phyloP scores from a whole-genome alignment of 2,797 vertebrate species.

The Erithacus rubecula region DNA sequence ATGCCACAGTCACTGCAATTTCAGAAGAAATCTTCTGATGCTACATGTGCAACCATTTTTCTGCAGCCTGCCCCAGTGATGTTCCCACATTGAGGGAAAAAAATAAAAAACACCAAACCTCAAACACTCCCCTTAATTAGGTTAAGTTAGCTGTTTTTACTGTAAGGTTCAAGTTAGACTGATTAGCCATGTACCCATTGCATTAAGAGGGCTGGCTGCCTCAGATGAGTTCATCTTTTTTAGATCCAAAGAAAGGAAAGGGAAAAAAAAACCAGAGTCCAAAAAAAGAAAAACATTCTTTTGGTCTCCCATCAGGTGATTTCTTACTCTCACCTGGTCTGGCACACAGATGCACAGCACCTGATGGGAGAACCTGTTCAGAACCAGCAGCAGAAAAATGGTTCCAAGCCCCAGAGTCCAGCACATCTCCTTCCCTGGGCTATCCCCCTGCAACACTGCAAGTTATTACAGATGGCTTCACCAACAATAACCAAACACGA shows the following conservation, averaged over 20 bases:
- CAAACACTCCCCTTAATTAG: background rate
- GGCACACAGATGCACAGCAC: background rate
- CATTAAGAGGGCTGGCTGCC: background rate
- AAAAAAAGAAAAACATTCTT: background rate
- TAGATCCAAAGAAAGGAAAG: background rate
- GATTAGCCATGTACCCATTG: background rate
- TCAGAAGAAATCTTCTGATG: background rate
- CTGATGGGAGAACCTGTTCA: background rate
- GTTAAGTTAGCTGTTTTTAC: background rate
- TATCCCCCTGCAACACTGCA: fast-evolving
- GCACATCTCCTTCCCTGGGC: background rate
- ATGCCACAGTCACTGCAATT: background rate
- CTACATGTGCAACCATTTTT: conserved; percentile 15
- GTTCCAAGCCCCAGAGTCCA: background rate
- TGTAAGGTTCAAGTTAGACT: background rate
- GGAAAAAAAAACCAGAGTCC: background rate
- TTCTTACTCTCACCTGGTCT: background rate
- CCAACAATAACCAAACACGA: background rate
- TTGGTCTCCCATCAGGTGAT: background rate
- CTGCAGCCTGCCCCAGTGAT: background rate
- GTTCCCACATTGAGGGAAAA: background rate
- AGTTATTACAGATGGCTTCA: background rate
- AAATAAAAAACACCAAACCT: too few species aligned
- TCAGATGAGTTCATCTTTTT: background rate
- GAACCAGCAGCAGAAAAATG: background rate